Evolutionary conservation across 2,797 vertebrate genomes (phyloP), one percentile per base, ranked within the genome.

Genomic region (Sebastolobus alascanus): DNA sequence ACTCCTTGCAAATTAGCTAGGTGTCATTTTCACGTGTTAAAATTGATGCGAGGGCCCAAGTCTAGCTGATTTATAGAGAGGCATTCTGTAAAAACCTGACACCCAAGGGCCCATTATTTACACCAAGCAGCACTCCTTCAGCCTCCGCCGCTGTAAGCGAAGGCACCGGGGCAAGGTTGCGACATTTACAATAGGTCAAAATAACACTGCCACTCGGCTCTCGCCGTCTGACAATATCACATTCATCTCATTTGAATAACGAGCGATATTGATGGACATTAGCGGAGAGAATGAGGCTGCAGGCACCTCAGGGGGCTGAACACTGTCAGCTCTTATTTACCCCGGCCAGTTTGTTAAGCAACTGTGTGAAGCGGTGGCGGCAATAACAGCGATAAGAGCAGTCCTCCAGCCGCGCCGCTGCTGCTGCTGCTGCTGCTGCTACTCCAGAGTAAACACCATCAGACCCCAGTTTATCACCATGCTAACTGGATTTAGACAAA

Each of bases 181-280:
- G 91, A 94, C 96, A 96, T 95, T 95, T 96, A 96, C 94, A 96
- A 91, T 94, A 94, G 96, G 96, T 97, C 95, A 96, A 91, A 96
- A 95, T 94, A 96, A 95, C 94, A 96, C 92, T 85, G 87, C 92
- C 82, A 84, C 88, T 74, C 74, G 79, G 85, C 92, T 94, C 90
- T 78, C 40, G 60, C 77, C 55, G 89, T 84, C 84, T 96, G 94
- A 96, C 94, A 96, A 95, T 89, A 93, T 86, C 68, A 85, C 94
- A 94, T 96, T 96, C 95, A 94, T 96, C 96, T 97, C 92, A 96
- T 97, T 96, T 97, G 95, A 97, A 97, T 97, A 96, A 97, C 93
- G 93, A 96, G 91, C 76, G 52, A 80, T 90, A 93, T 80, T 94
- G 95, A 94, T 95, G 92, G 94, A 96, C 94, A 95, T 91, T 95